Base-by-base conservation (phyloP, 2,888 invertebrate species). In the Tachina fera region DNA sequence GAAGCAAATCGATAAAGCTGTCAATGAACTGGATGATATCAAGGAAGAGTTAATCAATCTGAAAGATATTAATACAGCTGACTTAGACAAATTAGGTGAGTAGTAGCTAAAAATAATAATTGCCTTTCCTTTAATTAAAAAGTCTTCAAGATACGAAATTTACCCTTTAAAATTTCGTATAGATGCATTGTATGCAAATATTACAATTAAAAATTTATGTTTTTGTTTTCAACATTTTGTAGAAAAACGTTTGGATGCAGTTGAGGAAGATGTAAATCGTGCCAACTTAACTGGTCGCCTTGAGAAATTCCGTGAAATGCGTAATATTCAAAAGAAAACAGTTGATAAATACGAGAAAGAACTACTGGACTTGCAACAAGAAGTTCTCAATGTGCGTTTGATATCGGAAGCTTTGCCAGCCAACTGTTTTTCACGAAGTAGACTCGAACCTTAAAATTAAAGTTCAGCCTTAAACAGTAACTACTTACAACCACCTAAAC, bases 381-480 rank as follows among this genome's bases (percentile, higher is more conserved):
- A 98, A 92, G 98, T 98, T 4, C 94, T 95, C 9, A 98, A 97
- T 91, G 95, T 98, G 71, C 95, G 96, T 89, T 95, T 95, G 72
- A 98, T 98, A 88, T 94, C 96, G 1, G 95, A 95, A 75, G 95
- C 97, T 79, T 94, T 98, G 84, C 98, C 98, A 0, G 97, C 97
- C 0, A 94, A 94, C 0, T 98, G 98, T 92, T 97, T 95, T 93
- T 97, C 96, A 91, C 94, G 95, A 88, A 94, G 96, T 74, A 95
- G 95, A 86, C 94, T 97, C 53, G 97, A 98, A 91, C 92, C 92
- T 14, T 92, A 92, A 88, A 16, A 19, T 19, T 10, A 9, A 10
- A 10, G 16, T 14, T 53, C 78, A 61, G 8, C 39, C 5, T 31
- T 31, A 31, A 31, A 2, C 13, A 68, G 16, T 43, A 78, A 49